Evolutionary conservation across 2,113 vertebrate genomes (phyloP), one percentile per base, ranked within the genome.

Genomic region (Amphilophus citrinellus): DNA sequence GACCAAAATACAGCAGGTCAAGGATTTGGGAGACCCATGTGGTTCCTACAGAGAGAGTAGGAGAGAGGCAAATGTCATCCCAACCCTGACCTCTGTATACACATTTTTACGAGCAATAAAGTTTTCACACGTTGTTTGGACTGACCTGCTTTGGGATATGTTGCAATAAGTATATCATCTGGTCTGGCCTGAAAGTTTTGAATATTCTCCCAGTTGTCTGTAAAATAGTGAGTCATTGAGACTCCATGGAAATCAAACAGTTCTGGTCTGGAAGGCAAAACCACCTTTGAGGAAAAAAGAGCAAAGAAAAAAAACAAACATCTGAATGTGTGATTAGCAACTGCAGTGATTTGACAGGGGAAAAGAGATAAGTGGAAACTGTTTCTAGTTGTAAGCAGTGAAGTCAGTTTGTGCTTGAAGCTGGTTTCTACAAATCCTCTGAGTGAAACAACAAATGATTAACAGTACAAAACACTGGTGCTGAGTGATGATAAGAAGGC

Each of bases 81-180:
- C 30, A 30, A 30, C 30, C 30, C 30, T 30, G 30, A 30, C 30
- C 30, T 30, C 30, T 30, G 30, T 30, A 30, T 30, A 30, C 30
- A 30, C 30, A 30, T 30, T 30, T 30, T 30, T 30, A 30, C 4
- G 30, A 30, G 30, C 30, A 30, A 30, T 30, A 30, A 30, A 30
- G 4, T 30, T 30, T 30, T 30, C 30, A 30, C 30, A 30, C 4
- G 4, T 30, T 30, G 30, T 30, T 30, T 30, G 30, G 4, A 30
- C 30, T 30, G 30, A 30, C 30, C 30, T 30, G 96, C 94, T 94
- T 97, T 97, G 10, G 97, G 96, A 77, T 96, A 97, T 57, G 97
- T 97, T 35, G 94, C 95, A 59, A 97, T 93, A 22, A 97, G 87
- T 27, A 97, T 94, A n/a, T 97, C 96, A 57, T 97, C 96, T 0